Base-by-base conservation (phyloP, 2,888 invertebrate genomes). In the Uloborus plumipes region DNA sequence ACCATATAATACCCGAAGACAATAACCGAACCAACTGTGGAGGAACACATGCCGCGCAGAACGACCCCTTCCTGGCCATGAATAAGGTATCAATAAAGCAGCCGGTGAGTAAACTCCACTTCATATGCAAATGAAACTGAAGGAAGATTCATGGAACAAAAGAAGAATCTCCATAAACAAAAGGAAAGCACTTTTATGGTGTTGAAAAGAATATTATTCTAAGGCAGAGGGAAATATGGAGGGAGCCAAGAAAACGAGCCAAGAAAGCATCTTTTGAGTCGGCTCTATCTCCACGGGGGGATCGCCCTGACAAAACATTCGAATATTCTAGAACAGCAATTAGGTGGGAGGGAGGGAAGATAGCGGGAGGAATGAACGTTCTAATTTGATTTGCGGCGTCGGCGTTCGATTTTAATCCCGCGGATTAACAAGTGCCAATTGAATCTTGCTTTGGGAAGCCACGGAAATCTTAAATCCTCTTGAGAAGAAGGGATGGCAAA, bases 41-140 rank as follows among this genome's bases (percentile, higher is more conserved):
- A 26, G 74, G 74, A 81, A 81, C 80, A 81, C 65, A 74, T 81
- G 80, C 74, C 31, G 39, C 47, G 53, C 62, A 73, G 49, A 62
- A 50, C 55, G 18, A 61, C 73, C 31, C 78, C 78, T 6, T 66
- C 71, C 78, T 78, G 72, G 66, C 58, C 70, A 74, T 81, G 80
- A 81, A 81, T 81, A 74, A 64, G 64, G 69, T 75, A 81, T 81
- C 80, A 81, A 80, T 80, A 81, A 81, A 51, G 79, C 67, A 53
- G 18, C 59, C 76, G 20, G 47, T 16, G 49, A 55, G 15, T 64
- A 18, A 39, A 59, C 39, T 55, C 64, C 65, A 70, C 80, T 81
- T 81, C 80, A 81, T 81, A 81, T 81, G 80, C 74, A 74, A 81
- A 81, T 81, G 74, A 74, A 65, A 59, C 64, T 39, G 53, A 22